A percentile compares a stretch with the other conserved stretches of the same genome.
Evolutionary conservation across 2,888 invertebrate species (phyloP).

Genomic region (Erynnis tages): DNA sequence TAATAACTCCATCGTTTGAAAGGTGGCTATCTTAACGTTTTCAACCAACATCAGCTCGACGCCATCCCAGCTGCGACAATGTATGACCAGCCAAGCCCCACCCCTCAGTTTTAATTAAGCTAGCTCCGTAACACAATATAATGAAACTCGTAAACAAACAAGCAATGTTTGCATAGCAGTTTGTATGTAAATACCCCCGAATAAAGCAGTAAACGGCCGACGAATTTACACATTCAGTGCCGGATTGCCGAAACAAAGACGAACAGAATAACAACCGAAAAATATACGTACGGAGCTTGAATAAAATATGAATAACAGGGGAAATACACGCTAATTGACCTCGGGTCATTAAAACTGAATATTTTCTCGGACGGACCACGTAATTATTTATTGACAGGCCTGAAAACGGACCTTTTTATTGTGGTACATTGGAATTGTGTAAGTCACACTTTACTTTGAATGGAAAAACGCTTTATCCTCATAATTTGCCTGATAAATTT

Average conservation of each 20-base stretch:
- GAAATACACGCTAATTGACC: slow-evolving; percentile 13
- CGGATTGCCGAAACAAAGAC: slow-evolving; percentile 3
- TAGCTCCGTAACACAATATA: slow-evolving; percentile 39
- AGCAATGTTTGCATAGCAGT: slow-evolving; percentile 36
- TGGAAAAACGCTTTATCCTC: too few relatives aligned
- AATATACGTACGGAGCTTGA: neutral
- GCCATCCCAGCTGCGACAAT: slow-evolving; percentile 21
- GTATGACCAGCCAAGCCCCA: slow-evolving; percentile 18
- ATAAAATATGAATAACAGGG: slow-evolving; percentile 19
- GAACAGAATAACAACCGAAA: neutral
- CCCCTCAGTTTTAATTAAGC: slow-evolving; percentile 42
- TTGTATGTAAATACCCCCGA: slow-evolving; percentile 40
- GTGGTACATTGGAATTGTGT: too few relatives aligned
- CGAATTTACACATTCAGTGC: slow-evolving; percentile 14
- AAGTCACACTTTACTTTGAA: too few relatives aligned
- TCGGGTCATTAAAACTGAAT: slow-evolving; percentile 20
- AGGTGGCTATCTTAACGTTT: too few relatives aligned
- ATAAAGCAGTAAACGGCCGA: slow-evolving; percentile 32
- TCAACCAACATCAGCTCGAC: too few relatives aligned
- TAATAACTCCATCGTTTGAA: too few relatives aligned
- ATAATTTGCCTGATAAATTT: too few relatives aligned
- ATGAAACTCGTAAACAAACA: slow-evolving; percentile 43
- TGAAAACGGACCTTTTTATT: neutral
- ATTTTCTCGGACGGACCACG: neutral
- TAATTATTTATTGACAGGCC: slow-evolving; percentile 17